Percentiles rank a stretch among this genome's conserved stretches.
These are phyloP conservation scores for Prionace glauca DNA, from an alignment of 2,797 vertebrate genomes.

Conservation along the genomic window DNA sequence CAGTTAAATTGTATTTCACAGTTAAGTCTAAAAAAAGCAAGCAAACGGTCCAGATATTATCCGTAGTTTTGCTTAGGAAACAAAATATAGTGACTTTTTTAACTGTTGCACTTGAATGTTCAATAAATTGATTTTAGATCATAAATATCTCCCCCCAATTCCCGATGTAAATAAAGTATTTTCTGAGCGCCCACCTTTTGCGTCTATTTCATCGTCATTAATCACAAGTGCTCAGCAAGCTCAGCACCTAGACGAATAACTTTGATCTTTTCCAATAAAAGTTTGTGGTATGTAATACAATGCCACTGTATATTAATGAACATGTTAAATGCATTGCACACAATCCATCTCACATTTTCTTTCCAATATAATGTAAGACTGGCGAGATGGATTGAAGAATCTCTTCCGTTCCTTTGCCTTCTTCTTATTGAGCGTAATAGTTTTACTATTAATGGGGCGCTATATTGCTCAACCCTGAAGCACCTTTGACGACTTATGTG, in stretches of 20 bases:
- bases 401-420: neutral
- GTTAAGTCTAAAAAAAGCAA: neutral
- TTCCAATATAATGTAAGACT: neutral
- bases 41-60: neutral
- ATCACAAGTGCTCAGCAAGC: neutral
- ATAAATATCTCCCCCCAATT: neutral
- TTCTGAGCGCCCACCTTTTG: neutral
- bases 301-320: neutral
- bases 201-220: neutral
- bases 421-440: neutral
- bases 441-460: too few species aligned
- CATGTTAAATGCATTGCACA: neutral
- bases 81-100: neutral
- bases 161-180: neutral
- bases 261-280: neutral
- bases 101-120: too few species aligned
- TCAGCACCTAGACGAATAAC: neutral
- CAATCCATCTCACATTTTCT: neutral
- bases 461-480: neutral
- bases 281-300: neutral
- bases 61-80: neutral
- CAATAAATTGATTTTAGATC: neutral
- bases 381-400: neutral
- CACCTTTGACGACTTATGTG: neutral
- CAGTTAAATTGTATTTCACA: too few species aligned